Conservation (phyloP, 2,888 invertebrate genomes). For the Hydropsyche betteni region DNA sequence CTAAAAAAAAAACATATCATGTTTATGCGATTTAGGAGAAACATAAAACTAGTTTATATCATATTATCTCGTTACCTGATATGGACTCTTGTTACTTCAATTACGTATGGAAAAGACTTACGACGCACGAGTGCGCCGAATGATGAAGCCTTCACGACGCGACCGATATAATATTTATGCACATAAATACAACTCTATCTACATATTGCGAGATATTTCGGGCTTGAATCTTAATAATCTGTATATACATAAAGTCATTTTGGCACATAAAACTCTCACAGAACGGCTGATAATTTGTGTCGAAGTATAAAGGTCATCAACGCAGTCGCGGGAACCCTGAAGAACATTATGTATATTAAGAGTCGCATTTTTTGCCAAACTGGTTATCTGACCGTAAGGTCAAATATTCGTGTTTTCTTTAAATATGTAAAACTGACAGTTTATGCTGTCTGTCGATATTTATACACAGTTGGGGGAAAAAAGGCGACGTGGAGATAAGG, state of each 20-base stretch:
- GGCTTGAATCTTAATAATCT: too few species aligned
- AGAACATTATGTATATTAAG: too few species aligned
- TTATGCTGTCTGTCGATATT: background rate
- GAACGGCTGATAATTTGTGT: background rate
- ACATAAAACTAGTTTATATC: background rate
- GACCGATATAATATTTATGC: background rate
- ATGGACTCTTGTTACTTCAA: slow-evolving; percentile 2
- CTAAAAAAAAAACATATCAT: too few species aligned
- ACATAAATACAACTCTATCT: background rate
- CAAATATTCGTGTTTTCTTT: slow-evolving; percentile 4
- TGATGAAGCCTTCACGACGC: background rate
- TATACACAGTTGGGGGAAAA: too few species aligned
- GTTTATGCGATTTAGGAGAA: too few species aligned
- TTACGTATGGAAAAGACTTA: slow-evolving; percentile 1
- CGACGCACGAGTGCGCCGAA: slow-evolving; percentile 19
- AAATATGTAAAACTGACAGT: slow-evolving; percentile 15
- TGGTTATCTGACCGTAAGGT: slow-evolving; percentile 18
- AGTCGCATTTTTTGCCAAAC: background rate
- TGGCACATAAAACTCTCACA: too few species aligned
- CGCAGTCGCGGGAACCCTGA: too few species aligned
- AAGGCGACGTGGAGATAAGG: too few species aligned
- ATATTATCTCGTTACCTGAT: background rate
- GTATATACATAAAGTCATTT: too few species aligned
- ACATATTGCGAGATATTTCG: background rate
- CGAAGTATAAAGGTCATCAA: slow-evolving; percentile 5